Percentiles rank a stretch among this genome's conserved stretches.
Conservation (phyloP, 2,797 vertebrate genomes). For the Otolemur crassicaudatus region DNA sequence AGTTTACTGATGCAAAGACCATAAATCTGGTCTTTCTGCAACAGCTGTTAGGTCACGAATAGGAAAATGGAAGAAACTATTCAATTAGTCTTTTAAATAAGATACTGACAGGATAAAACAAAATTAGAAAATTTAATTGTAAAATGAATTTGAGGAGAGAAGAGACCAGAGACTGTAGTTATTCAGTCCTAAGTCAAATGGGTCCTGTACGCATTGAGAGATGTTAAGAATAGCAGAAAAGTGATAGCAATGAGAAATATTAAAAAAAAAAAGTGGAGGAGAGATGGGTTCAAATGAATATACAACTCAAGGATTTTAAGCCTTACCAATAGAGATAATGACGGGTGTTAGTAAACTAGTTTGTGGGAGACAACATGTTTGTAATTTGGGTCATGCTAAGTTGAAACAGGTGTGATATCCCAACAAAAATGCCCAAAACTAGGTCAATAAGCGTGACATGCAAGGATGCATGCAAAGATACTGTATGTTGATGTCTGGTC, state of each 20-base stretch:
- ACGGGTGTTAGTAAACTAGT: not conserved
- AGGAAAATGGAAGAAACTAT: not conserved
- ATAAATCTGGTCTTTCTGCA: not conserved
- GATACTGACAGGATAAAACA: not conserved
- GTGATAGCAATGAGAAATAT: not conserved
- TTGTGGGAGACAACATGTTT: not conserved
- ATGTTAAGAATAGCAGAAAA: not conserved
- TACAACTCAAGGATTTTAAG: not conserved
- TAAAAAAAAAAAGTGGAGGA: not conserved
- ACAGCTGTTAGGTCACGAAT: slow-evolving; percentile 23
- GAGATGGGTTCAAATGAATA: not conserved
- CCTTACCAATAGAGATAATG: not conserved
- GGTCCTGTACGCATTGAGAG: not conserved
- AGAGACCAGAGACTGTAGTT: not conserved
- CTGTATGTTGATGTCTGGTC: not conserved
- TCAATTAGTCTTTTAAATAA: slow-evolving; percentile 15
- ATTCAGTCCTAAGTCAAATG: not conserved
- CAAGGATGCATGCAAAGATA: not conserved
- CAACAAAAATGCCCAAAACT: not conserved
- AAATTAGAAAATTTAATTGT: not conserved
- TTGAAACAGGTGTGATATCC: not conserved
- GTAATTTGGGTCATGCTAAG: not conserved
- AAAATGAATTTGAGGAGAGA: not conserved
- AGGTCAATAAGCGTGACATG: not conserved
- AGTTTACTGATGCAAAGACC: not conserved